Evolutionary conservation across 2,113 vertebrate genomes (phyloP).

Genomic region (Antechinus flavipes): DNA sequence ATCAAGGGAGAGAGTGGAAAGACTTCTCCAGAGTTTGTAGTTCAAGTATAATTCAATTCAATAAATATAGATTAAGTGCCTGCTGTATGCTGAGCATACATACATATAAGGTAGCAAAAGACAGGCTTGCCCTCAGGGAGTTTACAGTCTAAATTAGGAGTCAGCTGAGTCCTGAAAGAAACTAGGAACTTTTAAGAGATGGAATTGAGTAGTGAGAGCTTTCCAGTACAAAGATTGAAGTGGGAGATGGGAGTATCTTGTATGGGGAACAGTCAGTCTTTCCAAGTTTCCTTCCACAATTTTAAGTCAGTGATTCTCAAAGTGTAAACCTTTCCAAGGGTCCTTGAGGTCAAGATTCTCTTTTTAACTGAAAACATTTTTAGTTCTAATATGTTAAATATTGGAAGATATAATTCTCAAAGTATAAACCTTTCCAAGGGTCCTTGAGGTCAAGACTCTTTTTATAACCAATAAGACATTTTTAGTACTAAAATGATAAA

Average conservation of each 20-base stretch:
- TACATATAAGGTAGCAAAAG: background rate
- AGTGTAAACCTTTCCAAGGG: too few relatives aligned
- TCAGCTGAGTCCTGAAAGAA: background rate
- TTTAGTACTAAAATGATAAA: background rate
- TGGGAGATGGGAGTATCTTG: background rate
- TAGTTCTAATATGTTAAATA: too few relatives aligned
- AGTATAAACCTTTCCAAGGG: background rate
- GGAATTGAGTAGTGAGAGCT: background rate
- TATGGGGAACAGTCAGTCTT: background rate
- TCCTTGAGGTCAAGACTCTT: background rate
- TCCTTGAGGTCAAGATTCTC: too few relatives aligned
- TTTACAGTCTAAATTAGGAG: background rate
- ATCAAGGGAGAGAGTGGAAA: background rate
- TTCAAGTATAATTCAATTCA: background rate
- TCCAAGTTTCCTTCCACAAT: background rate
- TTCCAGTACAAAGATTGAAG: background rate
- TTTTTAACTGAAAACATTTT: too few relatives aligned
- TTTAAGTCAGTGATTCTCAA: background rate
- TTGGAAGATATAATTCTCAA: background rate
- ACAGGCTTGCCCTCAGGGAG: background rate
- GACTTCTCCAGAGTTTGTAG: too few relatives aligned
- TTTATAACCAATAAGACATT: background rate
- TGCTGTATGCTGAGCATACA: background rate
- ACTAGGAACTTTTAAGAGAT: background rate
- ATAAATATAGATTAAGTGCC: background rate